phyloP scores from a whole-genome alignment of 2,797 vertebrate genomes.

The Falco berigora region DNA sequence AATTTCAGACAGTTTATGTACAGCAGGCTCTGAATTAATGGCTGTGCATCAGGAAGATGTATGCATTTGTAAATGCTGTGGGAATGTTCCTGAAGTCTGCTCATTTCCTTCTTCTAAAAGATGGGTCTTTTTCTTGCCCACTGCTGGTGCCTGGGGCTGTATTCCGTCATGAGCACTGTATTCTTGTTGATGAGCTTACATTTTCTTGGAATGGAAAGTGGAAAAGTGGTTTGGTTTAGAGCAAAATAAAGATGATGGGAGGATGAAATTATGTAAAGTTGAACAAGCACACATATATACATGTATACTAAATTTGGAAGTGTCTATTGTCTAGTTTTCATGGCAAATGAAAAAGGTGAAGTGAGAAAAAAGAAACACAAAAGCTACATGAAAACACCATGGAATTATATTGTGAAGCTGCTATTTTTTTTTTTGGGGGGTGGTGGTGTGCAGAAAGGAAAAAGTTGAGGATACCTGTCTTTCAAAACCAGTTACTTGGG shows the following conservation, averaged over 20 bases:
- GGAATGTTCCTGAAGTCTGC: not conserved
- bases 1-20: not conserved
- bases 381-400: not conserved
- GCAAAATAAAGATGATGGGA: not conserved
- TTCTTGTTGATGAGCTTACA: not conserved
- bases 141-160: not conserved
- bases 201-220: not conserved
- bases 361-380: not conserved
- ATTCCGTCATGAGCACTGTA: accelerated
- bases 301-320: not conserved
- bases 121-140: not conserved
- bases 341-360: not conserved
- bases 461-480: not conserved
- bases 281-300: not conserved
- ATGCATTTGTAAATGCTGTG: accelerated
- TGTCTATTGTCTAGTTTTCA: not conserved
- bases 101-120: not conserved
- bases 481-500: not conserved
- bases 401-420: not conserved
- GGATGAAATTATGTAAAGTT: not conserved
- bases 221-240: not conserved
- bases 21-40: not conserved
- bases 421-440: not conserved
- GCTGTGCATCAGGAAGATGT: not conserved
- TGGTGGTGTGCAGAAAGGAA: not conserved